These are phyloP conservation scores for Amphipoea oculea DNA, from an alignment of 2,888 invertebrate species.

Conservation along the genomic window DNA sequence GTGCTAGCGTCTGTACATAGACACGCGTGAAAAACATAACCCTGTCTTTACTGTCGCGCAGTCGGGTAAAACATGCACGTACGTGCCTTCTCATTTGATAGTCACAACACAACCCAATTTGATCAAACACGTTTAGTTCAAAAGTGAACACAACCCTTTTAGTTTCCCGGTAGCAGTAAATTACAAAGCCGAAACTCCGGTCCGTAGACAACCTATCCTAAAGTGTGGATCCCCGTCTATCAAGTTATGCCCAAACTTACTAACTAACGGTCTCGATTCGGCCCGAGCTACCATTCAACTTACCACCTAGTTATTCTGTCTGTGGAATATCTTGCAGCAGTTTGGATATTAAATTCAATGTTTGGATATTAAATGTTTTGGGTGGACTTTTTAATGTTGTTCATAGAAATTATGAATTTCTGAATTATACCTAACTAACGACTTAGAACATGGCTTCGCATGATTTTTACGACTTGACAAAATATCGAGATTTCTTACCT, in stretches of 20 bases:
- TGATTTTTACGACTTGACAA: not conserved
- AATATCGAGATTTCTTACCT: not conserved
- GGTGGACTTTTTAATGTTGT: not conserved
- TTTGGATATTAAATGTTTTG: not conserved
- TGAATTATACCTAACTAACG: not conserved
- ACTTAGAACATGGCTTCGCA: too few species aligned
- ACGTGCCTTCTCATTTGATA: not conserved
- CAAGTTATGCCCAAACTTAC: constrained; percentile 61
- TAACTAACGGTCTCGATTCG: constrained; percentile 58
- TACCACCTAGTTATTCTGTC: constrained; percentile 44
- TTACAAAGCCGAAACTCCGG: constrained; percentile 49
- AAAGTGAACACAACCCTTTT: constrained; percentile 40
- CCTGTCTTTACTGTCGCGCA: not conserved
- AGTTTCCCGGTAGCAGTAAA: constrained; percentile 28
- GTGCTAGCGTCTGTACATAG: too few species aligned
- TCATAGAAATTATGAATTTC: not conserved
- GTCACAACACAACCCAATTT: constrained; percentile 5
- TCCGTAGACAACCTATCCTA: constrained; percentile 41
- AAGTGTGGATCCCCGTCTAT: constrained; percentile 56
- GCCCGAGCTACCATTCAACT: constrained; percentile 59
- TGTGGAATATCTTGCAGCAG: constrained; percentile 22
- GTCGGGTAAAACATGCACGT: not conserved
- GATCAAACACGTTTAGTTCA: constrained; percentile 34
- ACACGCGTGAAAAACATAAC: too few species aligned
- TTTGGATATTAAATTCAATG: constrained; percentile 11